phyloP scores from a whole-genome alignment of 23 tunicate genomes.

The Trididemnum clinides region DNA sequence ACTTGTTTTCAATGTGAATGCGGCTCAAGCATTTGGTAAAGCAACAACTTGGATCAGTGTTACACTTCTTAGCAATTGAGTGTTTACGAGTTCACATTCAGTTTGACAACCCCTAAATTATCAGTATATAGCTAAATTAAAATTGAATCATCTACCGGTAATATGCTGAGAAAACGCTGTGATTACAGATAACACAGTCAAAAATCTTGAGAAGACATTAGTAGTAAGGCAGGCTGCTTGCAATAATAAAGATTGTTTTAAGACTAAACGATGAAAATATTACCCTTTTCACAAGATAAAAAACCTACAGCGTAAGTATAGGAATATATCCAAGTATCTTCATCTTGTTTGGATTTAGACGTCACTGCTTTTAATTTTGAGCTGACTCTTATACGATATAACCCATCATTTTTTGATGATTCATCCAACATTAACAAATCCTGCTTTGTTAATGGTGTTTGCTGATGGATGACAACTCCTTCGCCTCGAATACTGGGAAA shows the following conservation, averaged over 20 bases:
- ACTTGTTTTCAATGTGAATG: background rate
- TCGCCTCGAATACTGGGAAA: slow-evolving; percentile 52
- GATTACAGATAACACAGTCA: background rate
- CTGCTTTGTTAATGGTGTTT: background rate
- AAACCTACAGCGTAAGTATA: slow-evolving; percentile 43
- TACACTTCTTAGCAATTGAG: no score
- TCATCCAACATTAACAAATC: background rate
- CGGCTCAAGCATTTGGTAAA: no score
- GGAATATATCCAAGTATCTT: background rate
- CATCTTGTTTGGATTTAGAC: background rate
- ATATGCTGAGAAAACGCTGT: background rate
- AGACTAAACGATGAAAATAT: background rate
- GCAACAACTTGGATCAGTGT: no score
- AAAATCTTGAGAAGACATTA: no score
- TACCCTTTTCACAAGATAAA: background rate
- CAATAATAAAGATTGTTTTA: background rate
- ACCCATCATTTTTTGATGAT: slow-evolving; percentile 11
- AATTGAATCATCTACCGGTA: background rate
- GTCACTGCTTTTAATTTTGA: background rate
- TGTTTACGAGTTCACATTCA: background rate
- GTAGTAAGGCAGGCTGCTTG: no score
- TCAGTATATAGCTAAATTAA: background rate
- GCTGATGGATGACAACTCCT: slow-evolving; percentile 11
- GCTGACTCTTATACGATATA: slow-evolving; percentile 31
- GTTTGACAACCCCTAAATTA: background rate